These are phyloP conservation scores for Petrocephalus zakoni DNA, from an alignment of 2,113 vertebrate genomes.

Conservation along the genomic window DNA sequence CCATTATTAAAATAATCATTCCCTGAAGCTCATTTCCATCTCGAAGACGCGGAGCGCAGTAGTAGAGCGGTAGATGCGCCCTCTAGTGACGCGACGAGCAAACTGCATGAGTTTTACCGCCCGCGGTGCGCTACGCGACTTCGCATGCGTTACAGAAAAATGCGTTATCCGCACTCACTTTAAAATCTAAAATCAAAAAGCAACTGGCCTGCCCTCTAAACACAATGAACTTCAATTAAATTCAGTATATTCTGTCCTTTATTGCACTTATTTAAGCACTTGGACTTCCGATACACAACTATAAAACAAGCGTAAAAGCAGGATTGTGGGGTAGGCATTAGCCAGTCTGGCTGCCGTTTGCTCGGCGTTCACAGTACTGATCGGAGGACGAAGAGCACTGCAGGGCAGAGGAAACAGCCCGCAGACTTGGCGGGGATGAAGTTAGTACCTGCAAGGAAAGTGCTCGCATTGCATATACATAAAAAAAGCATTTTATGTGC, in stretches of 20 bases:
- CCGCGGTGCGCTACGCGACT: background rate
- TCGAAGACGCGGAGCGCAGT: background rate
- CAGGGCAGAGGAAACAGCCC: background rate
- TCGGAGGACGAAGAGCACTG: background rate
- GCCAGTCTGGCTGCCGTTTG: background rate
- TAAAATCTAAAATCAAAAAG: background rate
- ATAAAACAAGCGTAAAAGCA: background rate
- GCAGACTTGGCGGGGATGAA: background rate
- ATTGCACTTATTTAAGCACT: constrained; percentile 5
- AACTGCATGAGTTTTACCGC: background rate
- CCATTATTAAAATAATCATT: background rate
- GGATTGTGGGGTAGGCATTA: background rate
- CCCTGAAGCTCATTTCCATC: background rate
- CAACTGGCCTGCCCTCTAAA: background rate
- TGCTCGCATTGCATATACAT: background rate
- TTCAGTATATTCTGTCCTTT: constrained; percentile 3
- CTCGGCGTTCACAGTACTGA: background rate
- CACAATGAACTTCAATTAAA: background rate
- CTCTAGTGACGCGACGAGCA: background rate
- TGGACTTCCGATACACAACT: background rate
- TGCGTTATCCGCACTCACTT: background rate
- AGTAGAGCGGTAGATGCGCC: background rate
- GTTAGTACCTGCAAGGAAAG: background rate
- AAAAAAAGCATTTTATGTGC: background rate
- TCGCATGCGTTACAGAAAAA: background rate